phyloP scores from a whole-genome alignment of 2,113 vertebrate species.

The Boleophthalmus pectinirostris region DNA sequence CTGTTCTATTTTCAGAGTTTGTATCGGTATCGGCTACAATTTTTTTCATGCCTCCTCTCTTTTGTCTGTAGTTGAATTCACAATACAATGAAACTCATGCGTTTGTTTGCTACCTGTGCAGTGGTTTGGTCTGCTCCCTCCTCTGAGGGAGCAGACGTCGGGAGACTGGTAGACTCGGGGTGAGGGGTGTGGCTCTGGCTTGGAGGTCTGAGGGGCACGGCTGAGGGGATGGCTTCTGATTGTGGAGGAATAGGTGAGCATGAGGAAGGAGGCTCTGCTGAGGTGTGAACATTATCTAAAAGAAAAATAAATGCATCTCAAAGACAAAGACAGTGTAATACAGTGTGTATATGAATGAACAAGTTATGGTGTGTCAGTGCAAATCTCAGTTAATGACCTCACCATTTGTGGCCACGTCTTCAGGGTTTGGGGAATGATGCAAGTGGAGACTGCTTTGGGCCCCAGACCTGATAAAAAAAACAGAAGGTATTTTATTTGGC shows the following conservation, averaged over 20 bases:
- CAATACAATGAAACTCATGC: background rate
- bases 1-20: background rate
- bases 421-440: conserved; percentile 75
- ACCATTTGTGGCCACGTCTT: conserved; percentile 79
- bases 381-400: conserved; percentile 87
- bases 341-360: background rate
- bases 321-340: background rate
- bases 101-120: conserved; percentile 43
- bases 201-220: conserved; percentile 84
- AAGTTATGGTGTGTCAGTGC: conserved; percentile 46
- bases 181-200: conserved; percentile 78
- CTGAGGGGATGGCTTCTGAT: conserved; percentile 74
- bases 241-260: conserved; percentile 52
- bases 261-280: background rate
- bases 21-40: background rate
- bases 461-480: conserved; percentile 50
- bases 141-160: background rate
- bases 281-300: conserved; percentile 6
- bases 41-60: background rate
- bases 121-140: conserved; percentile 8
- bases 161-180: conserved; percentile 4
- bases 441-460: conserved; percentile 66
- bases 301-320: background rate
- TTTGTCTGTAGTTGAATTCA: background rate
- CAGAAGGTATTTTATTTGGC: background rate